A percentile compares a stretch with the other conserved stretches of the same genome.
Conservation (phyloP, 2,888 invertebrate species). For the Podabrus alpinus region DNA sequence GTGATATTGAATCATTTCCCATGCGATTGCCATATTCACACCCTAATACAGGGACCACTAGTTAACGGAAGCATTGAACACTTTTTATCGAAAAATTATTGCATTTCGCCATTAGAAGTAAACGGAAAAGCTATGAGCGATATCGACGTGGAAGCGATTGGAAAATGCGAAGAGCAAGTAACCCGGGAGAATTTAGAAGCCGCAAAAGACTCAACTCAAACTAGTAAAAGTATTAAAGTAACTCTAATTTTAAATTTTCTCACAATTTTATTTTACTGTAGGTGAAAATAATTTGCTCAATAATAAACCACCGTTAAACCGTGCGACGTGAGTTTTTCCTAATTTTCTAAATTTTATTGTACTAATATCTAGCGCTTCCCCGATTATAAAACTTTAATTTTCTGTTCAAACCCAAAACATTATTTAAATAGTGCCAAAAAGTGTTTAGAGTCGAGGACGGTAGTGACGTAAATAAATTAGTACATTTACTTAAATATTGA, state of each 20-base stretch:
- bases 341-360: neutral
- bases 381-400: neutral
- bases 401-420: neutral
- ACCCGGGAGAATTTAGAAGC: constrained; percentile 68
- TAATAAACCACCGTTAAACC: neutral
- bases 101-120: constrained; percentile 83
- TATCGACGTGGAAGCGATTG: constrained; percentile 68
- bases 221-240: constrained; percentile 30
- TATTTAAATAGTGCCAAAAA: neutral
- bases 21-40: constrained; percentile 83
- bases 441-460: neutral
- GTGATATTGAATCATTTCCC: constrained; percentile 83
- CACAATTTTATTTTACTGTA: constrained; percentile 34
- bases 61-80: constrained; percentile 69
- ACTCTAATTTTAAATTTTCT: constrained; percentile 32
- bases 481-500: neutral
- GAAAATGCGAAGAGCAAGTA: constrained; percentile 70
- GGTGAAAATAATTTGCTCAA: constrained; percentile 40
- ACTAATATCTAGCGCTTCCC: neutral
- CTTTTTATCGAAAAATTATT: constrained; percentile 77
- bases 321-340: neutral
- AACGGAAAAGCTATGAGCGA: constrained; percentile 77
- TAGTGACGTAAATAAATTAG: neutral
- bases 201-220: constrained; percentile 47
- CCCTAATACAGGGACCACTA: constrained; percentile 75